Evolutionary conservation across 2,888 invertebrate species (phyloP), one percentile per base, ranked within the genome.

Genomic region (Phaonia tiefii): DNA sequence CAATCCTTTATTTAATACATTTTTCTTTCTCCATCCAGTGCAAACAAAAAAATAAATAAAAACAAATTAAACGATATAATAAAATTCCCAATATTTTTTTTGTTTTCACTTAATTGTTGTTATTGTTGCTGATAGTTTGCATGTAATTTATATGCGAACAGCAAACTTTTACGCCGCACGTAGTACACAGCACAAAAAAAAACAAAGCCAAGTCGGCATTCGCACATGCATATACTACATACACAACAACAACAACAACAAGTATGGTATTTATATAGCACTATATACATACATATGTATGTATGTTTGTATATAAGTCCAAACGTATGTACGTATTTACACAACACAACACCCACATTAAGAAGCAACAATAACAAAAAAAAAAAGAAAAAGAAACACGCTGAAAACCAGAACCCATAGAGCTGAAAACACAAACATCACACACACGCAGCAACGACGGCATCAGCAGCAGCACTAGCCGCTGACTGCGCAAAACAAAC

Each of bases 141-240:
- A 56, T 37, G 72, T 77, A 77, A 72, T 72, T 77, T 77, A 73
- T 78, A 67, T 72, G 71, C 71, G 72, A 72, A 73, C 70, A 63
- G 42, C 37, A 73, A 79, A 75, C 58, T 65, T 74, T 74, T 69
- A 65, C 39, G 75, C 72, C 70, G 66, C 56, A 75, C 42, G 54
- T 56, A 75, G 20, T 39, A 65, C 26, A 65, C 65, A 65, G 26
- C 26, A 54, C 49, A 74, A 25, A 58, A 66, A 74, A 31, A 31
- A 31, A 31, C 31, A 8, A 31, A 31, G 31, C 31, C 31, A 31
- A 31, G 8, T 31, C 31, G 31, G 8, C 31, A 31, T 3, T 31
- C 31, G 8, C 8, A n/a, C n/a, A n/a, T n/a, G n/a, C n/a, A n/a
- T n/a, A n/a, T 44, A 56, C 49, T 25, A 51, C 65, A 60, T 25